Evolutionary conservation across 2,888 invertebrate species (phyloP).

Genomic region (Eristalis tenax): DNA sequence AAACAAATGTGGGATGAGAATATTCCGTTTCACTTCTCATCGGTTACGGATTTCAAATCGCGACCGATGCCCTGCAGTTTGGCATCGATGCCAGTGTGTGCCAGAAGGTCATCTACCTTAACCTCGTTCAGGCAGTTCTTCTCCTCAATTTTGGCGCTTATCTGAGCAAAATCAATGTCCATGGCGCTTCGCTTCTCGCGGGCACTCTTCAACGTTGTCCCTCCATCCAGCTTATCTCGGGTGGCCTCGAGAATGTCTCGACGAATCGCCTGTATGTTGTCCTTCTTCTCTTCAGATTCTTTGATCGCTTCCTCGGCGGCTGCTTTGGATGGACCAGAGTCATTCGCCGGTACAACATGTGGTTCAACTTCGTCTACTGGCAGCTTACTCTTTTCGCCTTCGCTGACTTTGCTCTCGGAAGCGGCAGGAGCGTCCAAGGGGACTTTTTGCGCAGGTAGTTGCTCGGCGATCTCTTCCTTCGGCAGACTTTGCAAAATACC

Average conservation of each 20-base stretch:
- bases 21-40: constrained; percentile 61
- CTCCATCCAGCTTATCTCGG: constrained; percentile 37
- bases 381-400: constrained; percentile 26
- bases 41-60: constrained; percentile 78
- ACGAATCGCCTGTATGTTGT: constrained; percentile 77
- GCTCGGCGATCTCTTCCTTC: background rate
- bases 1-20: background rate
- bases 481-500: background rate
- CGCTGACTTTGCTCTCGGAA: background rate
- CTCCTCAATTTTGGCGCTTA: constrained; percentile 40
- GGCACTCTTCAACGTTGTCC: constrained; percentile 32
- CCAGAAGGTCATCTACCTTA: constrained; percentile 73
- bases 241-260: constrained; percentile 78
- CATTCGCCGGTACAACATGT: constrained; percentile 7
- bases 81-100: constrained; percentile 64
- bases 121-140: constrained; percentile 76
- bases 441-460: background rate
- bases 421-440: background rate
- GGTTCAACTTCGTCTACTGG: constrained; percentile 45
- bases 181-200: constrained; percentile 66
- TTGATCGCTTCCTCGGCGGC: constrained; percentile 6
- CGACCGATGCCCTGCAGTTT: constrained; percentile 77
- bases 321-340: constrained; percentile 8
- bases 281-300: constrained; percentile 57
- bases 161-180: constrained; percentile 46